Evolutionary conservation across 2,797 vertebrate genomes (phyloP), one percentile per base, ranked within the genome.

Genomic region (Varecia variegata): DNA sequence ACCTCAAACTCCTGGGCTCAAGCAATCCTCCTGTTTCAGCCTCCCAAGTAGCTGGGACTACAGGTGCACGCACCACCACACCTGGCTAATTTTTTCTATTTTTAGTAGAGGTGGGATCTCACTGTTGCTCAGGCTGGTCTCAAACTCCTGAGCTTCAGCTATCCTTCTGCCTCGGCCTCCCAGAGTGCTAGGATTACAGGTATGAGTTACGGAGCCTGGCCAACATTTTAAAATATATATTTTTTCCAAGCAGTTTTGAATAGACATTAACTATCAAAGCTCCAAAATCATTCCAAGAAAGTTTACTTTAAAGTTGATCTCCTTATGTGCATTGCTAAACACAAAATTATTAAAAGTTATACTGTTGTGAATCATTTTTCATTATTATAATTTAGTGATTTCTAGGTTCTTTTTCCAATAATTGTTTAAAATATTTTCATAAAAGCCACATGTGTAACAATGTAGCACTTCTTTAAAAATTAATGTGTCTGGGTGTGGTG

Each of bases 251-350:
- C 27, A 52, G 6, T 25, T 47, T 92, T 92, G 17, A 83, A 79
- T 38, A 89, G 70, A 65, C 8, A 67, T 84, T 93, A 93, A 95
- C 85, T 83, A 74, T 89, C 50, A 95, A 74, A 94, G 45, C 23
- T 88, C 47, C 27, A 86, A 77, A 52, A 62, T 70, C 11, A 65
- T 52, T 76, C 52, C 60, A 73, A 90, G 50, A 83, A 73, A 81
- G n/a, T 25, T 92, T 68, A 38, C 76, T 74, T 92, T 82, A 80
- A 86, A 38, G 23, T 70, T 40, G 25, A 43, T 40, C 11, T 43
- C 68, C 21, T 68, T 71, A 25, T 27, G 12, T 70, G 38, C 38
- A 25, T 25, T 71, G 38, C 23, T 12, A 67, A 84, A 67, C 58
- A 54, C 32, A 94, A 35, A 79, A 73, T 88, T 40, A 73, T 88